phyloP scores from a whole-genome alignment of 2,888 invertebrate species.

The Acanthosepion pharaonis region DNA sequence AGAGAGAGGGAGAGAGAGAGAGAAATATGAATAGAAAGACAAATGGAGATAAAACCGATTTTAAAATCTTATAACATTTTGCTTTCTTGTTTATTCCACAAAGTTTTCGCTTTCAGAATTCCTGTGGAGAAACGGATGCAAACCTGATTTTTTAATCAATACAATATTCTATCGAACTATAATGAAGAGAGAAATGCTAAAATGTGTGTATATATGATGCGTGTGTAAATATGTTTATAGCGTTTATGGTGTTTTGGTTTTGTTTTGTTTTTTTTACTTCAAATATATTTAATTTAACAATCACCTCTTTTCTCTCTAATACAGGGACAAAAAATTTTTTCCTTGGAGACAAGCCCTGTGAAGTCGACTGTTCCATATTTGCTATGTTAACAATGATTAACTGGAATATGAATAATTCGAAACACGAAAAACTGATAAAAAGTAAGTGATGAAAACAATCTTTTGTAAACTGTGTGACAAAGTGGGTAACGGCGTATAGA shows the following conservation, averaged over 20 bases:
- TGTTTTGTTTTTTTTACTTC: background rate
- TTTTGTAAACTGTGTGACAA: background rate
- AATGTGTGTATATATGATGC: no score
- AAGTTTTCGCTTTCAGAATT: no score
- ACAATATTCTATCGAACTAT: no score
- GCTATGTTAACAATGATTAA: slow-evolving; percentile 72
- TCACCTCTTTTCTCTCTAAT: background rate
- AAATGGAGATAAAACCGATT: no score
- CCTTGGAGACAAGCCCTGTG: slow-evolving; percentile 69
- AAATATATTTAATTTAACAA: background rate
- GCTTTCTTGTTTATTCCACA: no score
- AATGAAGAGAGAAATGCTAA: no score
- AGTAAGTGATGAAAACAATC: slow-evolving; percentile 53
- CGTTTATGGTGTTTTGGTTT: background rate
- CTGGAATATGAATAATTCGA: slow-evolving; percentile 68
- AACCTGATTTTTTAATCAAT: no score
- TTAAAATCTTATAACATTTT: no score
- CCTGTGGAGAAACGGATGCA: no score
- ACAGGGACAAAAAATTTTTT: slow-evolving; percentile 67
- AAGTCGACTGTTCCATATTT: slow-evolving; percentile 74
- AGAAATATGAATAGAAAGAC: no score
- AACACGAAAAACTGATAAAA: slow-evolving; percentile 59
- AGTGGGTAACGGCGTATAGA: no score
- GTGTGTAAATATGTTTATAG: background rate
- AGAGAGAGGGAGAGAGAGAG: no score